These are phyloP conservation scores for Indri indri DNA, from an alignment of 2,113 vertebrate genomes.

Conservation along the genomic window DNA sequence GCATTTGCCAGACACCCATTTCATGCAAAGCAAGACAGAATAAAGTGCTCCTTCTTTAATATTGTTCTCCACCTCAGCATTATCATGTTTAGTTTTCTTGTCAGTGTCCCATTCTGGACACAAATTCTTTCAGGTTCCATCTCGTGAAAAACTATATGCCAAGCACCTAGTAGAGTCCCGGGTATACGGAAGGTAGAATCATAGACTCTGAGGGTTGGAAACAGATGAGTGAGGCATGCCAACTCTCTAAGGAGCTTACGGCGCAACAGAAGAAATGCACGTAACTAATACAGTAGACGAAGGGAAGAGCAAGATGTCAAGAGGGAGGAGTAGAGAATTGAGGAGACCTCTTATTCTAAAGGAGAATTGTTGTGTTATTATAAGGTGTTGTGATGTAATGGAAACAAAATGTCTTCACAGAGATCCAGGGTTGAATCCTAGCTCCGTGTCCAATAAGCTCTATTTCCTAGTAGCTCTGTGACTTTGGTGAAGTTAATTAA, in stretches of 20 bases:
- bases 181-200: background rate
- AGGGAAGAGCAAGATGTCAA: background rate
- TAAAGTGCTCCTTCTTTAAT: background rate
- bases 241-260: background rate
- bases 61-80: background rate
- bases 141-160: background rate
- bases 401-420: background rate
- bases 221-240: background rate
- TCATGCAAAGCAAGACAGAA: background rate
- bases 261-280: background rate
- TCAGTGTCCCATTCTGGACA: background rate
- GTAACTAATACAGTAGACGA: background rate
- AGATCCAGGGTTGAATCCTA: background rate
- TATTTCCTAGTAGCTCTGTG: background rate
- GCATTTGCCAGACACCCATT: background rate
- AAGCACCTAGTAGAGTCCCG: background rate
- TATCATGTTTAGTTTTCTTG: background rate
- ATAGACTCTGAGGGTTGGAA: background rate
- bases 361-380: background rate
- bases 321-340: background rate
- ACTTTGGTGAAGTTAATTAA: background rate
- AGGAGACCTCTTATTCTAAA: background rate
- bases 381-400: background rate
- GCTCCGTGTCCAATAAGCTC: background rate
- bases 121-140: background rate